Conservation (phyloP, 2,888 invertebrate genomes). For the Automeris io region DNA sequence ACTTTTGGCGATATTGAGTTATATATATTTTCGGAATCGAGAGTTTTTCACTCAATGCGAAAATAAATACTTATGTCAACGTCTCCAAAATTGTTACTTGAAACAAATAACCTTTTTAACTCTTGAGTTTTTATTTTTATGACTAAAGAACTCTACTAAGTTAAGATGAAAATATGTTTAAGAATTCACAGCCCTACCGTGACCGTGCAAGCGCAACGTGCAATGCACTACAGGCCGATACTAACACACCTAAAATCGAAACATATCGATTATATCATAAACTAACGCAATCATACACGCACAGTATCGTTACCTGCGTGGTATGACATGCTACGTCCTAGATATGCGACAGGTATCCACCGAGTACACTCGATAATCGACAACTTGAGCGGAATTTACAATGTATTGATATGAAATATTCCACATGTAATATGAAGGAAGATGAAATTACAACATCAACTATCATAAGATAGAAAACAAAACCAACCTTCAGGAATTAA, state of each 20-base stretch:
- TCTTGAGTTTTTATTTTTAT: too few relatives aligned
- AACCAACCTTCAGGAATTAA: constrained; percentile 47
- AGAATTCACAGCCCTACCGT: constrained; percentile 12
- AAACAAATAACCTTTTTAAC: too few relatives aligned
- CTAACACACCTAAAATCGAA: constrained; percentile 32
- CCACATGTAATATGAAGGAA: constrained; percentile 29
- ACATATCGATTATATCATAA: constrained; percentile 61
- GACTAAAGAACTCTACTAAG: too few relatives aligned
- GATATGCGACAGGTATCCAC: constrained; percentile 62
- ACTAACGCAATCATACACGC: constrained; percentile 59
- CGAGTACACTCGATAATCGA: constrained; percentile 41
- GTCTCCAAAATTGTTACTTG: too few relatives aligned
- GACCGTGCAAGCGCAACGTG: constrained; percentile 17
- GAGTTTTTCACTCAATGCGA: too few relatives aligned
- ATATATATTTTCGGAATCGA: too few relatives aligned
- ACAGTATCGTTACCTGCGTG: constrained; percentile 55
- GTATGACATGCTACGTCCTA: constrained; percentile 70
- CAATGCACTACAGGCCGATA: constrained; percentile 16
- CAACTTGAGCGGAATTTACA: constrained; percentile 5
- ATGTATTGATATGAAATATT: constrained; percentile 10
- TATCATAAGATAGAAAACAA: constrained; percentile 40
- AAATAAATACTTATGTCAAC: too few relatives aligned
- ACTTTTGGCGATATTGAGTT: too few relatives aligned
- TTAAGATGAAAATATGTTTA: background rate
- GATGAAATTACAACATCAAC: constrained; percentile 37